Conservation (phyloP, 1,140 invertebrate genomes). For the Anastatus disparis region DNA sequence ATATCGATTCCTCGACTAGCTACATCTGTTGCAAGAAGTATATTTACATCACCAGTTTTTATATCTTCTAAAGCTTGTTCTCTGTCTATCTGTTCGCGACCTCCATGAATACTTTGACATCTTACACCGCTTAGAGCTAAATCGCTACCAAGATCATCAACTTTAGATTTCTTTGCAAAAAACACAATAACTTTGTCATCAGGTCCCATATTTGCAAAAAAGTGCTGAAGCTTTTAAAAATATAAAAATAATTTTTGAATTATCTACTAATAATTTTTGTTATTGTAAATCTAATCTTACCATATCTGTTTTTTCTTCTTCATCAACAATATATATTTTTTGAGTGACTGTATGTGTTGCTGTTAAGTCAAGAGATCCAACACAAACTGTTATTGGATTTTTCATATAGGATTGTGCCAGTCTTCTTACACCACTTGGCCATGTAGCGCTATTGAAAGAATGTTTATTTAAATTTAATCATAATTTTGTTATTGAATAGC, state of each 20-base stretch:
- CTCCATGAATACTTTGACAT: constrained; percentile 88
- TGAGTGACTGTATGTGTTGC: constrained; percentile 87
- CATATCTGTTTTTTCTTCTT: constrained; percentile 75
- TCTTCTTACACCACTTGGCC: constrained; percentile 84
- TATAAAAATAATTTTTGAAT: background rate
- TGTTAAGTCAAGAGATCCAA: constrained; percentile 86
- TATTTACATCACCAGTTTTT: constrained; percentile 76
- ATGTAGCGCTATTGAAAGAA: constrained; percentile 78
- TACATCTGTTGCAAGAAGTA: constrained; percentile 95
- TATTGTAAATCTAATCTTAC: no score
- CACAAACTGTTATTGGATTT: constrained; percentile 88
- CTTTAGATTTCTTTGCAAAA: constrained; percentile 84
- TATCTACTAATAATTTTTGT: no score
- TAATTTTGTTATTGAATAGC: background rate
- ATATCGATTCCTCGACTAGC: constrained; percentile 93
- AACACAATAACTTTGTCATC: constrained; percentile 90
- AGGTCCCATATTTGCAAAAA: constrained; percentile 72
- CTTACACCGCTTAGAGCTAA: constrained; percentile 74
- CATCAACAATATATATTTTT: constrained; percentile 76
- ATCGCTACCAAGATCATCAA: constrained; percentile 84
- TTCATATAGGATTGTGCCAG: constrained; percentile 87
- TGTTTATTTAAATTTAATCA: background rate
- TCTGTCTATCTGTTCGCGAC: constrained; percentile 85
- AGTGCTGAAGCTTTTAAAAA: constrained; percentile 67
- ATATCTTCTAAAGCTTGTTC: constrained; percentile 88